Conservation (phyloP, 2,797 vertebrate genomes). For the Arnoldichthys spilopterus region DNA sequence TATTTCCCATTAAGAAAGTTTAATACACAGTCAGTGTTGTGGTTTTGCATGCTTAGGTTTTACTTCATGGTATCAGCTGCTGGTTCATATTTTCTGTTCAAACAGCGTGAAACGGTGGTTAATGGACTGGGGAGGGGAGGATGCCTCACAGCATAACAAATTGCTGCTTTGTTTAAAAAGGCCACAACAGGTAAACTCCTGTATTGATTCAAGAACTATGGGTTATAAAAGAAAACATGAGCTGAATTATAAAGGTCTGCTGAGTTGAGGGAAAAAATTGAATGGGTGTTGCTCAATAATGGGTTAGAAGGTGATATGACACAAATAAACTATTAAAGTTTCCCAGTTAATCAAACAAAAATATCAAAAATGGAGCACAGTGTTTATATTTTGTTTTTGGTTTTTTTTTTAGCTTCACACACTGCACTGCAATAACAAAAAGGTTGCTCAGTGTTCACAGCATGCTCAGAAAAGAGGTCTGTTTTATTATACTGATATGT, state of each 20-base stretch:
- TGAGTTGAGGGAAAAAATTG: not conserved
- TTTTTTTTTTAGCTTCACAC: no score
- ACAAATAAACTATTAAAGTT: no score
- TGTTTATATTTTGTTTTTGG: no score
- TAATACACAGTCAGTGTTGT: not conserved
- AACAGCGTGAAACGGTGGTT: conserved; percentile 33
- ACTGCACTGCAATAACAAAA: no score
- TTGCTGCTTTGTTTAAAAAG: conserved; percentile 25
- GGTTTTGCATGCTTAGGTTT: conserved; percentile 4
- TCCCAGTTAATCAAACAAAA: no score
- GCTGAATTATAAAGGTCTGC: conserved; percentile 26
- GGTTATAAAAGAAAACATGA: conserved; percentile 15
- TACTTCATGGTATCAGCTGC: not conserved
- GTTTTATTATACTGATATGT: no score
- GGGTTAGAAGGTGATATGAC: no score
- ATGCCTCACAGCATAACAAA: conserved; percentile 26
- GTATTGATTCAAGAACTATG: not conserved
- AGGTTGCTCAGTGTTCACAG: no score
- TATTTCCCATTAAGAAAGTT: not conserved
- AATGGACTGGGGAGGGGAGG: conserved; percentile 23
- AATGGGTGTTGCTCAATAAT: not conserved
- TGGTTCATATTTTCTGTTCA: conserved; percentile 31
- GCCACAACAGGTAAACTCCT: conserved; percentile 27
- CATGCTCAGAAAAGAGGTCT: no score
- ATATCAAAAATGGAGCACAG: no score